phyloP scores from a whole-genome alignment of 2,888 invertebrate species.

The Barypeithes pellucidus region DNA sequence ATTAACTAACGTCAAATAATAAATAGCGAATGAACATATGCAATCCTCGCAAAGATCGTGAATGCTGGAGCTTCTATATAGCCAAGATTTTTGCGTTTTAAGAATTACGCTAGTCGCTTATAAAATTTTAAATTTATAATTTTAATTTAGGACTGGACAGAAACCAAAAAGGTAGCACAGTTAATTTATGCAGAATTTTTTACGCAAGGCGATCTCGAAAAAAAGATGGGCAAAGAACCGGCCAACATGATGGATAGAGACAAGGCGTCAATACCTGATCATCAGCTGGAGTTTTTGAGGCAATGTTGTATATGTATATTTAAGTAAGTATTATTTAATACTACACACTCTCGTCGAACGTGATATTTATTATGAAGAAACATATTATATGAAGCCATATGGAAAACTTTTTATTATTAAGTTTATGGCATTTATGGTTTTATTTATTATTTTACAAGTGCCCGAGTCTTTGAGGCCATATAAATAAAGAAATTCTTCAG shows the following conservation, averaged over 20 bases:
- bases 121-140: neutral
- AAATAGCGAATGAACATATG: too few relatives aligned
- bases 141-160: slow-evolving; percentile 71
- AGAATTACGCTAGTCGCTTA: neutral
- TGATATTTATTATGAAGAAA: too few relatives aligned
- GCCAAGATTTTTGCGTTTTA: neutral
- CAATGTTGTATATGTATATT: slow-evolving; percentile 73
- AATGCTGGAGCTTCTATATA: too few relatives aligned
- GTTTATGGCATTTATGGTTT: too few relatives aligned
- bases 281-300: slow-evolving; percentile 83
- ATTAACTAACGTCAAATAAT: too few relatives aligned
- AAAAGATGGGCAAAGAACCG: slow-evolving; percentile 82
- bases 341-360: too few relatives aligned
- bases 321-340: slow-evolving; percentile 66
- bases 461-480: too few relatives aligned
- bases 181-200: slow-evolving; percentile 85
- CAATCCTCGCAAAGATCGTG: too few relatives aligned
- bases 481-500: too few relatives aligned
- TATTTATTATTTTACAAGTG: too few relatives aligned
- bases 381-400: too few relatives aligned
- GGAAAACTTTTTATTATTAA: too few relatives aligned
- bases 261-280: slow-evolving; percentile 85
- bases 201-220: slow-evolving; percentile 89
- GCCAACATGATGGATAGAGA: slow-evolving; percentile 87
- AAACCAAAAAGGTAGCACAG: slow-evolving; percentile 71